A percentile compares a stretch with the other conserved stretches of the same genome.
phyloP scores from a whole-genome alignment of 2,113 vertebrate genomes.

The Podarcis raffonei region DNA sequence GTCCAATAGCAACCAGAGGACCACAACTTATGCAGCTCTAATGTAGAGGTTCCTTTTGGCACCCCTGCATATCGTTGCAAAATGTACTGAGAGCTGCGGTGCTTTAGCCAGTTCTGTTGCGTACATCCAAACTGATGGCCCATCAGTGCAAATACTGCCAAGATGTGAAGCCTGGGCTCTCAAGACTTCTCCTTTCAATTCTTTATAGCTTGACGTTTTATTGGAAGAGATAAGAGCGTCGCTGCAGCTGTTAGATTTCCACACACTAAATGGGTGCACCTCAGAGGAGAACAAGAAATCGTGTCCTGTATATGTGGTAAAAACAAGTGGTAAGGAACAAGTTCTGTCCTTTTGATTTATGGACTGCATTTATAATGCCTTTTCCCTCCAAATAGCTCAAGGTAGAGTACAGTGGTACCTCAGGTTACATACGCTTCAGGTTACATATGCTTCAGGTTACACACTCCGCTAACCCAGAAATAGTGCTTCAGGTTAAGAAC shows the following conservation, averaged over 20 bases:
- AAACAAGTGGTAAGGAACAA: conserved; percentile 78
- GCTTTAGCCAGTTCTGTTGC: fast-evolving
- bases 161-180: fast-evolving
- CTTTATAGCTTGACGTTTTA: conserved; percentile 17
- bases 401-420: too few species aligned
- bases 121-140: neutral
- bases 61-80: neutral
- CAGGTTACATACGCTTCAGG: too few species aligned
- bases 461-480: too few species aligned
- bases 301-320: conserved; percentile 77
- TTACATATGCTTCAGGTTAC: too few species aligned
- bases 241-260: conserved; percentile 9
- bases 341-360: neutral
- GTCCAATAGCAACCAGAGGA: too few species aligned
- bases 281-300: conserved; percentile 22
- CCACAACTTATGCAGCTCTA: neutral
- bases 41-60: neutral
- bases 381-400: too few species aligned
- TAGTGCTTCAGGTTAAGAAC: too few species aligned
- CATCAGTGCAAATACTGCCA: too few species aligned
- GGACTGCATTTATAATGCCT: too few species aligned
- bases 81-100: fast-evolving
- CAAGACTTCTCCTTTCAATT: neutral
- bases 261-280: conserved; percentile 43
- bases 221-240: conserved; percentile 36